A percentile compares a stretch with the other conserved stretches of the same genome.
These are phyloP conservation scores for Phalera bucephala DNA, from an alignment of 2,888 invertebrate genomes.

Conservation along the genomic window DNA sequence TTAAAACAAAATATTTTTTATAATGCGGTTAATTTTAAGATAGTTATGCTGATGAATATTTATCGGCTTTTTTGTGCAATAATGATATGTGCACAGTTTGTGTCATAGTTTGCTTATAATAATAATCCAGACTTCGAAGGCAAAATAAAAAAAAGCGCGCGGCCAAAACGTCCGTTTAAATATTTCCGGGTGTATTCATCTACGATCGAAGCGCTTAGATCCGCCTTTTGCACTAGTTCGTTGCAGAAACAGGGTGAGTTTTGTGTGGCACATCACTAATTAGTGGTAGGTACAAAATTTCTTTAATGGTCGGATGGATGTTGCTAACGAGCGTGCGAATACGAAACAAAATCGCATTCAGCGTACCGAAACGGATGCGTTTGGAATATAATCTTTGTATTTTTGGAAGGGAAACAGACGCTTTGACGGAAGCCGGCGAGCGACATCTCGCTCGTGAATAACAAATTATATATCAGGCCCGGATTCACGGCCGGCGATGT, in stretches of 20 bases:
- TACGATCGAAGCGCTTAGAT: slow-evolving; percentile 7
- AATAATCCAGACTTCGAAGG: too few species aligned
- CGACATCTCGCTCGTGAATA: slow-evolving; percentile 67
- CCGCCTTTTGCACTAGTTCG: slow-evolving; percentile 17
- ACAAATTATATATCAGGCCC: slow-evolving; percentile 54
- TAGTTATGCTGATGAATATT: too few species aligned
- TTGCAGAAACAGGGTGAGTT: slow-evolving; percentile 21
- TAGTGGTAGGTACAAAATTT: slow-evolving; percentile 24
- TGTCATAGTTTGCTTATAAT: too few species aligned
- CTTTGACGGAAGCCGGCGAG: slow-evolving; percentile 58
- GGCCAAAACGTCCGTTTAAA: not conserved
- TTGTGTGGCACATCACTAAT: slow-evolving; percentile 18
- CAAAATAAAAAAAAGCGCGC: not conserved
- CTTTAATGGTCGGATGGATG: slow-evolving; percentile 33
- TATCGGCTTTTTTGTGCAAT: too few species aligned
- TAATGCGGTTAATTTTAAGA: slow-evolving; percentile 1
- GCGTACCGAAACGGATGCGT: slow-evolving; percentile 57
- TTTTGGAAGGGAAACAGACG: slow-evolving; percentile 65
- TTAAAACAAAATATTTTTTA: too few species aligned
- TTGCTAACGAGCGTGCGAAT: slow-evolving; percentile 49
- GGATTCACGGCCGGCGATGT: slow-evolving; percentile 59
- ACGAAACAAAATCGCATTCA: slow-evolving; percentile 50
- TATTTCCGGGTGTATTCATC: not conserved
- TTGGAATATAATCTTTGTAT: slow-evolving; percentile 61
- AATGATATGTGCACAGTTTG: too few species aligned